Percentiles rank a stretch among this genome's conserved stretches.
These are phyloP conservation scores for Ophion costatus DNA, from an alignment of 2,888 invertebrate species.

Conservation along the genomic window DNA sequence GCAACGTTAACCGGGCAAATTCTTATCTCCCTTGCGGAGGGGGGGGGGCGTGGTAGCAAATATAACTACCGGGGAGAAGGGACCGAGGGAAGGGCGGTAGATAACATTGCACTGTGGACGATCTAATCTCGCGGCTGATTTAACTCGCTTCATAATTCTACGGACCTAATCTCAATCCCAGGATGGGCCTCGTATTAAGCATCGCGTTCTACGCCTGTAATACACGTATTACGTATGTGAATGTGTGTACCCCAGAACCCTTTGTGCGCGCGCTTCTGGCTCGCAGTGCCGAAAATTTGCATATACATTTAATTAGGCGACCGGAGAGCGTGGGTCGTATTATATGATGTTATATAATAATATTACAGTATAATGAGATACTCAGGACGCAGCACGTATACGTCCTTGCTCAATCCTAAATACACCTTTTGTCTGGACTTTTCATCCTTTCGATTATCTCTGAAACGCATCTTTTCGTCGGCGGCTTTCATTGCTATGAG, in stretches of 20 bases:
- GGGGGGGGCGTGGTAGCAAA: slow-evolving; percentile 76
- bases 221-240: slow-evolving; percentile 44
- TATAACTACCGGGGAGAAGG: slow-evolving; percentile 75
- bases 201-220: slow-evolving; percentile 71
- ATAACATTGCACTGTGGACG: slow-evolving; percentile 79
- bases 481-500: neutral
- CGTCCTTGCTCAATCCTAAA: slow-evolving; percentile 2
- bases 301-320: slow-evolving; percentile 80
- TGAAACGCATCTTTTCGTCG: neutral
- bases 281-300: slow-evolving; percentile 68
- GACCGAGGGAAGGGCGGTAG: slow-evolving; percentile 71
- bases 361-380: slow-evolving; percentile 50
- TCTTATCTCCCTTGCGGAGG: slow-evolving; percentile 63
- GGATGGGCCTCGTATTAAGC: slow-evolving; percentile 75
- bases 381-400: slow-evolving; percentile 13
- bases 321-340: slow-evolving; percentile 58
- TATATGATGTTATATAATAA: slow-evolving; percentile 64
- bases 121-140: slow-evolving; percentile 82
- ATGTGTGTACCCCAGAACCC: slow-evolving; percentile 56
- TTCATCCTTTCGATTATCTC: neutral
- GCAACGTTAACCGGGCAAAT: slow-evolving; percentile 66
- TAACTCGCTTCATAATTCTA: slow-evolving; percentile 83
- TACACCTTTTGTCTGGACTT: neutral
- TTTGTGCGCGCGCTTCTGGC: slow-evolving; percentile 67
- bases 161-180: slow-evolving; percentile 81